Evolutionary conservation across 1,140 invertebrate species (phyloP), one percentile per base, ranked within the genome.

Genomic region (Holcopasites calliopsidis): DNA sequence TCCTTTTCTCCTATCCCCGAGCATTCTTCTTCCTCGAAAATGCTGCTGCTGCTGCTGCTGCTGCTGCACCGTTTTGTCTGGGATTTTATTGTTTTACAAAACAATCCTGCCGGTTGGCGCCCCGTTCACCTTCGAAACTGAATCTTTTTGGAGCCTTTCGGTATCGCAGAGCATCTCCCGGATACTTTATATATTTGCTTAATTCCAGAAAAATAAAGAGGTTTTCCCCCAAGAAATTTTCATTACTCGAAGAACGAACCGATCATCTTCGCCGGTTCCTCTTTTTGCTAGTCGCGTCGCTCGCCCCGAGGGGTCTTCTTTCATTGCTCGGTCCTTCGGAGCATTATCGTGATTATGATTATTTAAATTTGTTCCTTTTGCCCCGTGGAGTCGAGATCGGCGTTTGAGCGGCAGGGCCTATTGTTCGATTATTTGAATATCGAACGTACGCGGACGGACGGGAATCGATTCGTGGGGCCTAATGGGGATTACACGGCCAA

Each of bases 371-470:
- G 86, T 86, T 90, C 76, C 71, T 87, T 87, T 87, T 84, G 62
- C 42, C 55, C 55, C 52, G 64, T 68, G 62, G 76, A 80, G 81
- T 80, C 68, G 76, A 83, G 80, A 84, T 68, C 73, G 80, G 60
- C 82, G 79, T 80, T 84, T 82, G 79, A 85, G 83, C 77, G 84
- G 82, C 83, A 75, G 82, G 68, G 85, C 79, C 88, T 84, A 91
- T 91, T 91, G 89, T 91, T 88, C 88, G 89, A 91, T 91, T 90
- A 90, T 90, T 90, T 90, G 88, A 90, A 91, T 91, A 89, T 88
- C 87, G 88, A 88, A 85, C 85, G 82, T 81, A 78, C 79, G 82
- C 78, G 77, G 66, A 85, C 83, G 83, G 79, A 89, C 84, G 86
- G 83, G 88, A 90, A 91, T 90, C 87, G 90, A 91, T 91, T 91